phyloP scores from a whole-genome alignment of 2,113 vertebrate species.

The Balaenoptera acutorostrata region DNA sequence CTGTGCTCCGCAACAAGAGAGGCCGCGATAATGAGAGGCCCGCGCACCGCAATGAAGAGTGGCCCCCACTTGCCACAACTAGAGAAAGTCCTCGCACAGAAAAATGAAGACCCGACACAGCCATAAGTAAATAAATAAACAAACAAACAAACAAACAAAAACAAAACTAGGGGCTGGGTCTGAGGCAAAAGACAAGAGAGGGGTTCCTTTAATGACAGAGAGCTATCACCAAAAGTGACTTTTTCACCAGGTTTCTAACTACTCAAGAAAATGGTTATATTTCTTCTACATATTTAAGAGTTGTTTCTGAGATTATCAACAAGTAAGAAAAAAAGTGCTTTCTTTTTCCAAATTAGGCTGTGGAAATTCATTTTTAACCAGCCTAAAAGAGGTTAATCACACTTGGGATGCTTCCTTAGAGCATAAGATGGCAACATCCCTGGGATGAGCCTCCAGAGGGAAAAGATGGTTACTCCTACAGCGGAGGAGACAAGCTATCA shows the following conservation, averaged over 20 bases:
- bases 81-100: too few species aligned
- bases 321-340: background rate
- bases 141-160: background rate
- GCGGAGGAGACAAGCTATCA: constrained; percentile 54
- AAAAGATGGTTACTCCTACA: constrained; percentile 52
- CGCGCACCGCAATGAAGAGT: too few species aligned
- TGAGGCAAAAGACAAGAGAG: background rate
- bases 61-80: too few species aligned
- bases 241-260: background rate
- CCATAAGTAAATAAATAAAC: too few species aligned
- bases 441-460: constrained; percentile 32
- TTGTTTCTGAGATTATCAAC: background rate
- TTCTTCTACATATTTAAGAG: background rate
- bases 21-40: too few species aligned
- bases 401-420: background rate
- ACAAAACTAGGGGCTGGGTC: background rate
- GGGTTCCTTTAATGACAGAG: background rate
- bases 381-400: background rate
- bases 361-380: background rate
- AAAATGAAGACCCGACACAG: too few species aligned
- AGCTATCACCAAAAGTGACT: background rate
- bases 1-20: too few species aligned
- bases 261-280: background rate
- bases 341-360: background rate
- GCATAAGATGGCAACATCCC: constrained; percentile 37